phyloP scores from a whole-genome alignment of 2,113 vertebrate species.

The Eulemur rufifrons region DNA sequence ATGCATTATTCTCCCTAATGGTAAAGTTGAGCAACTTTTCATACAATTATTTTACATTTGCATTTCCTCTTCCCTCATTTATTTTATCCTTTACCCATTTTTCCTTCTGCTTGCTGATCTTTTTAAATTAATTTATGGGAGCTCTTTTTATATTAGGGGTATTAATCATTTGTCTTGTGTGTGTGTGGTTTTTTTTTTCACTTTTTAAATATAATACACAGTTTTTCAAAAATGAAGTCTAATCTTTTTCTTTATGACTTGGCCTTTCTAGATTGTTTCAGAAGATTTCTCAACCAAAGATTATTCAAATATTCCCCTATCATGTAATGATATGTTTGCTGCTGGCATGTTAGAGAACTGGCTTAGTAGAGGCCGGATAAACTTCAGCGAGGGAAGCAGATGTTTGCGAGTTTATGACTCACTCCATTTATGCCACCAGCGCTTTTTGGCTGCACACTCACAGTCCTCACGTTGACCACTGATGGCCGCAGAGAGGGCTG shows the following conservation, averaged over 20 bases:
- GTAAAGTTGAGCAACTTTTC: not conserved
- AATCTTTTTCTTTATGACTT: not conserved
- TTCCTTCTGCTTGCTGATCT: not conserved
- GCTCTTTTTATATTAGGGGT: not conserved
- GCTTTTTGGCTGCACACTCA: not conserved
- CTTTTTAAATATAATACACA: not conserved
- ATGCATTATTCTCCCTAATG: not conserved
- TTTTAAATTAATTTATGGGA: not conserved
- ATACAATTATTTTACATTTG: not conserved
- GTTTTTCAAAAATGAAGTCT: not conserved
- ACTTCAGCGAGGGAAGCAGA: not conserved
- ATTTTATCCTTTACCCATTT: not conserved
- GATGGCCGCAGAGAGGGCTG: not conserved
- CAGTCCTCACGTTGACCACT: not conserved
- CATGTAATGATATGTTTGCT: not conserved
- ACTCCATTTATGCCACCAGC: not conserved
- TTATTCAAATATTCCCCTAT: not conserved
- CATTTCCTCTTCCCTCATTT: slow-evolving; percentile 38
- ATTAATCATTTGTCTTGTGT: not conserved
- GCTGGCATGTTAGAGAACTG: not conserved
- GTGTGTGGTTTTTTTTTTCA: not conserved
- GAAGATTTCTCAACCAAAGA: not conserved
- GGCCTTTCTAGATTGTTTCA: not conserved
- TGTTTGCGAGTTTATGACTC: not conserved
- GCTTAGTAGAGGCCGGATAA: not conserved